A percentile compares a stretch with the other conserved stretches of the same genome.
These are phyloP conservation scores for Acanthochromis polyacanthus DNA, from an alignment of 2,113 vertebrate species.

Conservation along the genomic window DNA sequence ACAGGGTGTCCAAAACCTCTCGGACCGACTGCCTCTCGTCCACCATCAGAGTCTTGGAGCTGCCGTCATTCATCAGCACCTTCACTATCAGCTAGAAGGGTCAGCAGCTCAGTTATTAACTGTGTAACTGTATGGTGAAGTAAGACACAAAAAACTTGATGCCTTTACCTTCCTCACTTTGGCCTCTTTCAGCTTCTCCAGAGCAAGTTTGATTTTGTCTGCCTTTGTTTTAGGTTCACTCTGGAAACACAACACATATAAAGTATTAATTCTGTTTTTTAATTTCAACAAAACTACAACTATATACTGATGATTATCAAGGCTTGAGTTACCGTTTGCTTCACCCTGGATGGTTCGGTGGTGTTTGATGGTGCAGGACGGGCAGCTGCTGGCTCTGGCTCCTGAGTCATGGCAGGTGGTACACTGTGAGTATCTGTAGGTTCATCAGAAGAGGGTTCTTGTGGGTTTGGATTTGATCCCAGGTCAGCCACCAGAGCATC, in stretches of 20 bases:
- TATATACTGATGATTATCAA: background rate
- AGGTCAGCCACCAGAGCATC: conserved; percentile 93
- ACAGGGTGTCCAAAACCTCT: conserved; percentile 91
- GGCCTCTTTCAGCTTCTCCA: conserved; percentile 94
- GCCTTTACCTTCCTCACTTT: conserved; percentile 91
- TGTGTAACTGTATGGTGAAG: background rate
- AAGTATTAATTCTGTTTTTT: background rate
- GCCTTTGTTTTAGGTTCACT: conserved; percentile 89
- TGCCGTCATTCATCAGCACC: conserved; percentile 90
- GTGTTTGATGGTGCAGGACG: conserved; percentile 1
- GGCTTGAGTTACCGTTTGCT: conserved; percentile 8
- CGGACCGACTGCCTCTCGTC: conserved; percentile 92
- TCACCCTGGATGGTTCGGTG: background rate
- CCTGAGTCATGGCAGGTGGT: background rate
- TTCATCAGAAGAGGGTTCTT: background rate
- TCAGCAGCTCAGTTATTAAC: background rate
- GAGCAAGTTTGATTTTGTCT: conserved; percentile 92
- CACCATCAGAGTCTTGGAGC: conserved; percentile 94
- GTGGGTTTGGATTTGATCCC: conserved; percentile 67
- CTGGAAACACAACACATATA: conserved; percentile 67
- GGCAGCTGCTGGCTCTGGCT: background rate
- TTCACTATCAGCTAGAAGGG: conserved; percentile 88
- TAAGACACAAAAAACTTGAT: background rate
- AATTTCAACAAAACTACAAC: background rate
- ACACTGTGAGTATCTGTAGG: background rate